These are phyloP conservation scores for Euproctis similis DNA, from an alignment of 2,888 invertebrate genomes.

Conservation along the genomic window DNA sequence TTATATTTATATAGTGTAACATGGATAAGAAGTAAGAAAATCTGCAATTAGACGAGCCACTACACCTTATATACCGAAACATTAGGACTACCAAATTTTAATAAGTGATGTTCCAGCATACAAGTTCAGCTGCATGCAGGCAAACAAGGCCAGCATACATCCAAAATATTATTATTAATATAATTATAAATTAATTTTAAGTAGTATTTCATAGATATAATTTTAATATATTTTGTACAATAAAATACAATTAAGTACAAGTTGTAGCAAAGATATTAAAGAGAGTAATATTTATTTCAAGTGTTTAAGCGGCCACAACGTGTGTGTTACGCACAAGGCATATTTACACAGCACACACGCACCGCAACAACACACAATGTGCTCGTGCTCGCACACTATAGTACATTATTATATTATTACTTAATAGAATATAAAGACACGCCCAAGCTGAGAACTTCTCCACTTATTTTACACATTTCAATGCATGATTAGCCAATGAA, in stretches of 20 bases:
- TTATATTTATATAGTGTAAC: constrained; percentile 68
- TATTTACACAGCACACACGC: constrained; percentile 75
- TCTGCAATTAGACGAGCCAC: constrained; percentile 75
- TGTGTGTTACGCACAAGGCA: constrained; percentile 75
- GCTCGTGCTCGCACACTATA: constrained; percentile 74
- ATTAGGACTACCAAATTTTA: constrained; percentile 69
- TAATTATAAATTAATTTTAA: constrained; percentile 60
- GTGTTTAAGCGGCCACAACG: constrained; percentile 74
- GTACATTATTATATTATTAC: constrained; percentile 72
- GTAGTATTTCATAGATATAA: constrained; percentile 74
- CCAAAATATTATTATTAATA: constrained; percentile 61
- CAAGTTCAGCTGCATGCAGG: constrained; percentile 73
- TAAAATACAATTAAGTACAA: constrained; percentile 82
- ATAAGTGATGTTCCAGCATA: constrained; percentile 73
- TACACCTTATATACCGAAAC: constrained; percentile 73
- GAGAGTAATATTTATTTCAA: constrained; percentile 75
- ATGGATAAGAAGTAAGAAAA: constrained; percentile 76
- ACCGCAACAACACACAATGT: constrained; percentile 66
- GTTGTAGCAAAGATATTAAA: constrained; percentile 81
- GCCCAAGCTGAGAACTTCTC: constrained; percentile 70
- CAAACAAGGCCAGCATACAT: constrained; percentile 71
- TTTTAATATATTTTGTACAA: constrained; percentile 82
- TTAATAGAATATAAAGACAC: constrained; percentile 74
- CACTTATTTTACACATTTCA: constrained; percentile 72
- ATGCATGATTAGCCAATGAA: constrained; percentile 77